phyloP scores from a whole-genome alignment of 2,888 invertebrate genomes.

The Andrena chrysosceles region DNA sequence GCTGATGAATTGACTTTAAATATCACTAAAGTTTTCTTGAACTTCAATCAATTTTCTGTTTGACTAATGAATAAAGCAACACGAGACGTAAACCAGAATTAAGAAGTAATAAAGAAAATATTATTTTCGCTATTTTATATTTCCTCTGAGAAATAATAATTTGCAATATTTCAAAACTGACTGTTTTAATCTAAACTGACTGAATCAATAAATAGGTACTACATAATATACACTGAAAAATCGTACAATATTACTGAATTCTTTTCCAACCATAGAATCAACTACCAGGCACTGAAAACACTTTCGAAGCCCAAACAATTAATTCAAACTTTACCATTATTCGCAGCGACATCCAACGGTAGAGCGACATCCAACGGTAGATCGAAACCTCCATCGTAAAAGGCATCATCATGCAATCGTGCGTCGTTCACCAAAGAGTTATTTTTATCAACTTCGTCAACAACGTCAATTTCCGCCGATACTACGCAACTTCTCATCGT shows the following conservation, averaged over 20 bases:
- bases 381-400: slow-evolving; percentile 16
- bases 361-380: slow-evolving; percentile 33
- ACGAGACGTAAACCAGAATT: no score
- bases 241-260: no score
- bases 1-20: no score
- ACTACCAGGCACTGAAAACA: no score
- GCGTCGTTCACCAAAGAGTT: not conserved
- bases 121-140: no score
- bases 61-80: no score
- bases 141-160: not conserved
- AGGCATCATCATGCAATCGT: not conserved
- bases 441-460: not conserved
- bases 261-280: no score
- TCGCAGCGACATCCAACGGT: slow-evolving; percentile 49
- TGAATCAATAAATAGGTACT: no score
- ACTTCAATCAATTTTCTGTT: no score
- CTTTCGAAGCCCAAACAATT: not conserved
- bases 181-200: not conserved
- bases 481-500: not conserved
- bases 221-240: no score
- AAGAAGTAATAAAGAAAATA: no score
- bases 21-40: no score
- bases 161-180: not conserved
- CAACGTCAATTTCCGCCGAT: not conserved
- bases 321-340: slow-evolving; percentile 51